These are phyloP conservation scores for Trogon surrucura DNA, from an alignment of 2,113 vertebrate species.

Conservation along the genomic window DNA sequence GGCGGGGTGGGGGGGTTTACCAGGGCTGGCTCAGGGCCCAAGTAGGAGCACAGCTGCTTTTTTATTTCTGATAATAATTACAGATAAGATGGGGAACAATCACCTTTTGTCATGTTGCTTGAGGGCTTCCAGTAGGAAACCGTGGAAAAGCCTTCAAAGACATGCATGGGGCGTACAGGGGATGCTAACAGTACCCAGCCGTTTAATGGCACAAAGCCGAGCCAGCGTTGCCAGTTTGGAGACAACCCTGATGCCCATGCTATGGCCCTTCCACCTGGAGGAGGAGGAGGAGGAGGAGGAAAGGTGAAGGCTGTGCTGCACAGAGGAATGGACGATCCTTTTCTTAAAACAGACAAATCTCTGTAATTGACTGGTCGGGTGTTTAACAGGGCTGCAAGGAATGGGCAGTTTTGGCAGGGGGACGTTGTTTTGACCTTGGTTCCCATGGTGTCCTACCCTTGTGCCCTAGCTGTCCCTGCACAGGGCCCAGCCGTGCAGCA, in stretches of 20 bases:
- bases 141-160: not conserved
- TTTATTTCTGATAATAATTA: not conserved
- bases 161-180: not conserved
- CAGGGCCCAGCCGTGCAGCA: not conserved
- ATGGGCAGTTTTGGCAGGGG: not conserved
- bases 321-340: not conserved
- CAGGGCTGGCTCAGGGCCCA: constrained; percentile 27
- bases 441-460: accelerated
- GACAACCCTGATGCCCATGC: not conserved
- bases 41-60: constrained; percentile 31
- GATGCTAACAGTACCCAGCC: not conserved
- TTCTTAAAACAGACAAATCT: not conserved
- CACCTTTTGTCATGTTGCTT: constrained; percentile 30
- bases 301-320: not conserved
- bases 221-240: not conserved
- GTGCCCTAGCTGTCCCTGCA: not conserved
- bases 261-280: not conserved
- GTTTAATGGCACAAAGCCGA: not conserved
- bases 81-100: constrained; percentile 28
- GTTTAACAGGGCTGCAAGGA: not conserved
- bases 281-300: not conserved
- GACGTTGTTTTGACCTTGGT: not conserved
- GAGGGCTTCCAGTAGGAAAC: not conserved
- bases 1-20: not conserved
- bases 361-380: not conserved